Percentiles rank a stretch among this genome's conserved stretches.
phyloP scores from a whole-genome alignment of 2,797 vertebrate genomes.

The Lagocephalus sceleratus region DNA sequence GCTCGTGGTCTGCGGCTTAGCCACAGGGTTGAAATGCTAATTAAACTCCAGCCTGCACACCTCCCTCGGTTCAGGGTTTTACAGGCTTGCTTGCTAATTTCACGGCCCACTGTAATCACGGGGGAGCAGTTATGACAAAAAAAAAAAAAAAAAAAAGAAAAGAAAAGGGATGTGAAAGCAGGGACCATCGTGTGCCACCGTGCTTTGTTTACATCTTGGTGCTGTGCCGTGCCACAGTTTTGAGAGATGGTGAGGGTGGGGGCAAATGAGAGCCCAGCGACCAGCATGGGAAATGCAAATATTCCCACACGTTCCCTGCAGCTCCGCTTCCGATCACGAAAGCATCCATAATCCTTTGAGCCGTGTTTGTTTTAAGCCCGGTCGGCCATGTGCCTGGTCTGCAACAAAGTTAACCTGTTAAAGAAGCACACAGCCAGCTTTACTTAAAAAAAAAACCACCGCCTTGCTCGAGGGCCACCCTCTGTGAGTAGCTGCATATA shows the following conservation, averaged over 20 bases:
- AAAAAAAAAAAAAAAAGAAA: too few species aligned
- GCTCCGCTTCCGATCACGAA: slow-evolving; percentile 44
- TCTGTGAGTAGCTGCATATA: slow-evolving; percentile 19
- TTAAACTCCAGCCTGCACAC: slow-evolving; percentile 60
- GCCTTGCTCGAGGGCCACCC: slow-evolving; percentile 4
- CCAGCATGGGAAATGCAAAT: slow-evolving; percentile 57
- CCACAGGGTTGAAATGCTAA: slow-evolving; percentile 66
- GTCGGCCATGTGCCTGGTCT: slow-evolving; percentile 44
- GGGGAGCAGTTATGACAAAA: background rate
- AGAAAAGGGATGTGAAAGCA: slow-evolving; percentile 20
- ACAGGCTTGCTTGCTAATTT: slow-evolving; percentile 68
- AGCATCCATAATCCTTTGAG: slow-evolving; percentile 60
- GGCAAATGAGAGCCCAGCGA: slow-evolving; percentile 32
- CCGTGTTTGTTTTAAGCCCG: slow-evolving; percentile 64
- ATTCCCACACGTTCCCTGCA: slow-evolving; percentile 57
- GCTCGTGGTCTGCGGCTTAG: slow-evolving; percentile 63
- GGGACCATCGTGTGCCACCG: slow-evolving; percentile 30
- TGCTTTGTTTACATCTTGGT: slow-evolving; percentile 29
- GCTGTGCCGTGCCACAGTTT: slow-evolving; percentile 12
- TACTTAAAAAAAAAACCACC: slow-evolving; percentile 23
- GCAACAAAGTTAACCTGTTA: slow-evolving; percentile 52
- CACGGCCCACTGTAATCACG: slow-evolving; percentile 60
- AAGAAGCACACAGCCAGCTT: slow-evolving; percentile 39
- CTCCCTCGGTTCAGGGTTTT: slow-evolving; percentile 54
- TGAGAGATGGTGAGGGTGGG: slow-evolving; percentile 20